phyloP scores from a whole-genome alignment of 2,888 invertebrate genomes.

The Acronicta aceris region DNA sequence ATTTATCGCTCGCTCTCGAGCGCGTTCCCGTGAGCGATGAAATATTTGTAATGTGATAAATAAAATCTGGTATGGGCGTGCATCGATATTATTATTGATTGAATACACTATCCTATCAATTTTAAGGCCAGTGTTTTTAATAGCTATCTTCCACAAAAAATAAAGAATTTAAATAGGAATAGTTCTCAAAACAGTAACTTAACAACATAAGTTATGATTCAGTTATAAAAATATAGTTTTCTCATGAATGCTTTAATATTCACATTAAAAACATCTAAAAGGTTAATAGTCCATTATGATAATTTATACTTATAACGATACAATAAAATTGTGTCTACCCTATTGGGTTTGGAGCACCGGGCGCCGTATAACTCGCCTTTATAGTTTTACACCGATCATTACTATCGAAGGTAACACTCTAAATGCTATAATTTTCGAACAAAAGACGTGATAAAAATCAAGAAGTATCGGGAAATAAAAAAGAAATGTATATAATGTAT shows the following conservation, averaged over 20 bases:
- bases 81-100: conserved; percentile 6
- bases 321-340: conserved; percentile 36
- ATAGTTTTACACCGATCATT: conserved; percentile 47
- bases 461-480: conserved; percentile 44
- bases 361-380: conserved; percentile 20
- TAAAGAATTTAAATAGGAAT: conserved; percentile 14
- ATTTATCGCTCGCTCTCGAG: conserved; percentile 25
- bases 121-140: neutral
- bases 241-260: conserved; percentile 26
- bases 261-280: conserved; percentile 49
- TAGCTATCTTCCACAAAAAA: conserved; percentile 8
- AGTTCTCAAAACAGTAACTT: conserved; percentile 24
- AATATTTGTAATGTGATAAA: conserved; percentile 8
- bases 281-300: conserved; percentile 47
- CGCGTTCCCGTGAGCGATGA: conserved; percentile 15
- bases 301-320: conserved; percentile 45
- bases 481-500: conserved; percentile 25
- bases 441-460: conserved; percentile 39
- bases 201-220: conserved; percentile 38
- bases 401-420: conserved; percentile 46
- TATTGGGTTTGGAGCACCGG: conserved; percentile 10
- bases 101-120: too few species aligned
- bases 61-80: conserved; percentile 20
- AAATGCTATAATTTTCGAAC: conserved; percentile 48
- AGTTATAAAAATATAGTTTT: conserved; percentile 45